Conservation (phyloP, 2,888 invertebrate species). For the Rhabditoides inermis region DNA sequence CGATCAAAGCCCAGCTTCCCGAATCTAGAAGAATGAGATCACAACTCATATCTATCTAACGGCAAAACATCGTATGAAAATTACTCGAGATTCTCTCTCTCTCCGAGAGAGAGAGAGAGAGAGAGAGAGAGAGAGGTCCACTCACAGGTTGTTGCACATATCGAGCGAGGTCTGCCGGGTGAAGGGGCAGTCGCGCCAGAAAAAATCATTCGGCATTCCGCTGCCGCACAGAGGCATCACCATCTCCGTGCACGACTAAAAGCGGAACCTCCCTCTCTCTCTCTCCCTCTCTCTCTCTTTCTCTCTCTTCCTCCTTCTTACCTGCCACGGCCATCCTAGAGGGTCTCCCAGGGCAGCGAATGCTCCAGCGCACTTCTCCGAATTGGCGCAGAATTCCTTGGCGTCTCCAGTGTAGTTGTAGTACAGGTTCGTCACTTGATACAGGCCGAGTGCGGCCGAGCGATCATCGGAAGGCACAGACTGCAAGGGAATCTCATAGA, state of each 20-base stretch:
- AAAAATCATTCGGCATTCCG: conserved; percentile 56
- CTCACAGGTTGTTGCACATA: conserved; percentile 64
- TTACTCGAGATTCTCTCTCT: too few relatives aligned
- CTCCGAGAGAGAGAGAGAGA: neutral
- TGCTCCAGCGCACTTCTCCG: conserved; percentile 23
- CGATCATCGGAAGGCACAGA: too few relatives aligned
- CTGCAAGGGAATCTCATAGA: too few relatives aligned
- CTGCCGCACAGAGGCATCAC: conserved; percentile 84
- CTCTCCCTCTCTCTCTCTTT: too few relatives aligned
- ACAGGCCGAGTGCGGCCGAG: too few relatives aligned
- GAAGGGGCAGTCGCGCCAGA: conserved; percentile 10
- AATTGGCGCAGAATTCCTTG: conserved; percentile 32
- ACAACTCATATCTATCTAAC: neutral
- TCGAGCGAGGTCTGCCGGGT: conserved; percentile 46
- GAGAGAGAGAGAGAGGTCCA: conserved; percentile 49
- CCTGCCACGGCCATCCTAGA: conserved; percentile 49
- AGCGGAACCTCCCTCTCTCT: neutral
- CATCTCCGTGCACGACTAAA: conserved; percentile 85
- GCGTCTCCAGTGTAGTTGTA: conserved; percentile 28
- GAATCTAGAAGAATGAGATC: conserved; percentile 13
- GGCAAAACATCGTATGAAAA: too few relatives aligned
- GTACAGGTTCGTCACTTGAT: conserved; percentile 31
- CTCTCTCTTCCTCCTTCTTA: too few relatives aligned
- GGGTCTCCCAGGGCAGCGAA: conserved; percentile 38
- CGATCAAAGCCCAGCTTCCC: conserved; percentile 52